These are phyloP conservation scores for Masticophis lateralis DNA, from an alignment of 2,797 vertebrate genomes.

Conservation along the genomic window DNA sequence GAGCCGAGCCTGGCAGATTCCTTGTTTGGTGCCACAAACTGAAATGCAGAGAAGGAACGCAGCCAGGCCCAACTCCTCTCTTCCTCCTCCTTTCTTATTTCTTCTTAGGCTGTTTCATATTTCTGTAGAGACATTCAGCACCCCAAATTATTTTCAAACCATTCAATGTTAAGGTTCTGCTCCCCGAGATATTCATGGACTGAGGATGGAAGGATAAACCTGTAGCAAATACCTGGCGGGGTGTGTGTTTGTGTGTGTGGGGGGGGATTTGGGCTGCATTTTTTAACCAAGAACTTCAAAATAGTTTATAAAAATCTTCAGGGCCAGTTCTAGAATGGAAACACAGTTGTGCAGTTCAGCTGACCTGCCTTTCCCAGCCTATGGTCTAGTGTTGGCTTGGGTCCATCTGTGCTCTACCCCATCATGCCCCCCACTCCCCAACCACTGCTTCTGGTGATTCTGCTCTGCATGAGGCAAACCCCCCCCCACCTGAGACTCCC, in stretches of 20 bases:
- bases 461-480: not conserved
- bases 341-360: not conserved
- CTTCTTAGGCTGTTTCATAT: not conserved
- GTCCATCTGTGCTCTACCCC: no score
- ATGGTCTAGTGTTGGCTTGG: not conserved
- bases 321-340: not conserved
- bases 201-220: no score
- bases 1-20: not conserved
- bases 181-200: not conserved
- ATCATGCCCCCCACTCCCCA: not conserved
- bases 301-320: not conserved
- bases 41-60: not conserved
- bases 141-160: not conserved
- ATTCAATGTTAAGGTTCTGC: not conserved
- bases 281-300: not conserved
- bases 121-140: not conserved
- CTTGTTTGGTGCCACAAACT: not conserved
- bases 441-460: not conserved
- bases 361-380: not conserved
- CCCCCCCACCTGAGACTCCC: not conserved
- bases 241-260: no score
- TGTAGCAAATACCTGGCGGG: not conserved
- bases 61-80: not conserved
- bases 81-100: not conserved
- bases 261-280: not conserved